These are phyloP conservation scores for Drosophila watanabei DNA, from an alignment of 1,140 invertebrate genomes.

Conservation along the genomic window DNA sequence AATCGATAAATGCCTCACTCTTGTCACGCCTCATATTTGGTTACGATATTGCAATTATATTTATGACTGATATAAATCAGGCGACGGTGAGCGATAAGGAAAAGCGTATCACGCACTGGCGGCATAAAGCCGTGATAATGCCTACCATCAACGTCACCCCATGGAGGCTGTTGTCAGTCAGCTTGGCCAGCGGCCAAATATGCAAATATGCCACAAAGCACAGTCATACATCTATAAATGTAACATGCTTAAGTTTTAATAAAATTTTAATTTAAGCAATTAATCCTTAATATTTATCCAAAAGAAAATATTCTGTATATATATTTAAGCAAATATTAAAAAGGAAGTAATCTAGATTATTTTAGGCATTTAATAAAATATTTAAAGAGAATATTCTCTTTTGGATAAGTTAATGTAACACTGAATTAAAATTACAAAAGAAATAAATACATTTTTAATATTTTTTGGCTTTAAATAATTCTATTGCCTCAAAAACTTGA, in stretches of 20 bases:
- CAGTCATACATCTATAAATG: constrained; percentile 4
- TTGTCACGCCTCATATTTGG: constrained; percentile 41
- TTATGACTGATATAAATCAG: constrained; percentile 55
- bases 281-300: no score
- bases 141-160: constrained; percentile 35
- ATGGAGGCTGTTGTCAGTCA: constrained; percentile 25
- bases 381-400: not conserved
- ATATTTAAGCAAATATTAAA: no score
- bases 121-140: constrained; percentile 63
- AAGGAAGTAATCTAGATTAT: no score
- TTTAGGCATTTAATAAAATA: not conserved
- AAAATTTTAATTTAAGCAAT: not conserved
- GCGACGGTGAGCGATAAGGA: constrained; percentile 53
- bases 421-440: no score
- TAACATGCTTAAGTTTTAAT: not conserved
- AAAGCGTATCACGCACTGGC: constrained; percentile 58
- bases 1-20: constrained; percentile 20
- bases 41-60: constrained; percentile 48
- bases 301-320: no score
- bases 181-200: constrained; percentile 28
- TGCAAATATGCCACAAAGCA: constrained; percentile 33
- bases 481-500: no score
- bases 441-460: no score
- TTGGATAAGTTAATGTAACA: no score
- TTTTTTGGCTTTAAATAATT: no score